Base-by-base conservation (phyloP, 2,113 vertebrate genomes). In the Xiphophorus hellerii region DNA sequence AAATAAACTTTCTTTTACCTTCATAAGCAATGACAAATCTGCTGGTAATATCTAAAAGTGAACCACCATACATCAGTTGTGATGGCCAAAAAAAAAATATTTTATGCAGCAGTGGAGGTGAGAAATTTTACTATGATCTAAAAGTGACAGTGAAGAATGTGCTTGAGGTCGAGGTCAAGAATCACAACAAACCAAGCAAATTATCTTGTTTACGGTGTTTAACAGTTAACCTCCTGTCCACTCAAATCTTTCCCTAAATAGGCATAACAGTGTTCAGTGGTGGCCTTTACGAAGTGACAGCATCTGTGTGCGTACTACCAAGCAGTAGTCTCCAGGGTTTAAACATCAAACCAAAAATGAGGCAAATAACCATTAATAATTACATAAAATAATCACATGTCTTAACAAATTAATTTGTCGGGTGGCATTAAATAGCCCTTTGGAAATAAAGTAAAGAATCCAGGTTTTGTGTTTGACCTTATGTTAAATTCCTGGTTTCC, bases 111-210 rank as follows among this genome's bases (percentile, higher is more conserved):
- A 0, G 28, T 9, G 17, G 2, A 69, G 69, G 68, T 87, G 73
- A 73, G 71, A 67, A 35, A 15, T n/a, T 71, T 30, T 22, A 44
- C 29, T 80, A 33, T 69, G 71, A 83, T 78, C 75, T 63, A 42
- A 5, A 81, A 51, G n/a, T 62, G 78, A 44, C 48, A 62, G 78
- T 68, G 35, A 91, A 81, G 79, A 90, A 88, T 92, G 81, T 76
- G 81, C 68, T 1, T 17, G 33, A 25, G 83, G 78, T 85, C 10
- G 70, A 87, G 85, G 88, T 90, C 88, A 92, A 89, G 81, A 76
- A 82, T 71, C 29, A 60, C 68, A 76, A 76, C 75, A 78, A 86
- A 76, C 71, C 65, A 78, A 79, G 78, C 65, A 61, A 71, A 85
- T 81, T 15, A 63, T 69, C 28, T 15, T 88, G 77, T 88, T 90